Evolutionary conservation across 2,888 invertebrate genomes (phyloP).

Genomic region (Iphiclides podalirius): DNA sequence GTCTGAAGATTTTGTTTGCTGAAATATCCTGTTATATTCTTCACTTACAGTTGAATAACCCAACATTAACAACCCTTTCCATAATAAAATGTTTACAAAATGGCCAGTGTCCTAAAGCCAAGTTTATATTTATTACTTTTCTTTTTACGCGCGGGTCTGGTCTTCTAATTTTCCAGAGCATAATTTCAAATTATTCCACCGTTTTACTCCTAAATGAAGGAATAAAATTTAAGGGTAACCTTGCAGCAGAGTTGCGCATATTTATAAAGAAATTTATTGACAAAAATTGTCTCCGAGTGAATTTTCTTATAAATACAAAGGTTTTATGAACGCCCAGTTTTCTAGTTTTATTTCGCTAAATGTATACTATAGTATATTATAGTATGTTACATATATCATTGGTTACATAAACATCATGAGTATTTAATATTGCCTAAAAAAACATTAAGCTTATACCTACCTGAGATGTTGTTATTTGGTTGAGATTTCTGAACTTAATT

Average conservation of each 20-base stretch:
- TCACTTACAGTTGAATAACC: too few species aligned
- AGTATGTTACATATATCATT: too few species aligned
- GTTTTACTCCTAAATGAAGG: slow-evolving; percentile 6
- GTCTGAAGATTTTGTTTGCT: too few species aligned
- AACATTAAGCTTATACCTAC: too few species aligned
- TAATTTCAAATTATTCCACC: slow-evolving; percentile 18
- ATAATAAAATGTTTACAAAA: background rate
- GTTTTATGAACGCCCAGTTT: too few species aligned
- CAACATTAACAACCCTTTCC: background rate
- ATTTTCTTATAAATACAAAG: slow-evolving; percentile 1
- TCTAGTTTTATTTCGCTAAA: too few species aligned
- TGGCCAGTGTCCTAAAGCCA: slow-evolving; percentile 9
- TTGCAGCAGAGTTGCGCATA: slow-evolving; percentile 14
- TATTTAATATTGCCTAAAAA: too few species aligned
- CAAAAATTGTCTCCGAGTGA: slow-evolving; percentile 4
- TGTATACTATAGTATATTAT: too few species aligned
- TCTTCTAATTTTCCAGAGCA: slow-evolving; percentile 18
- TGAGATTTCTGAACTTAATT: too few species aligned
- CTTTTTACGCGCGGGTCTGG: slow-evolving; percentile 9
- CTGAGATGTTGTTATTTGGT: too few species aligned
- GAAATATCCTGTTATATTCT: too few species aligned
- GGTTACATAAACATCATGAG: too few species aligned
- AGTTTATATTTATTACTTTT: slow-evolving; percentile 10
- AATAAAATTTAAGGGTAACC: slow-evolving; percentile 15
- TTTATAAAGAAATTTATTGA: slow-evolving; percentile 17